A percentile compares a stretch with the other conserved stretches of the same genome.
Evolutionary conservation across 2,113 vertebrate genomes (phyloP).

Genomic region (Elgaria multicarinata): DNA sequence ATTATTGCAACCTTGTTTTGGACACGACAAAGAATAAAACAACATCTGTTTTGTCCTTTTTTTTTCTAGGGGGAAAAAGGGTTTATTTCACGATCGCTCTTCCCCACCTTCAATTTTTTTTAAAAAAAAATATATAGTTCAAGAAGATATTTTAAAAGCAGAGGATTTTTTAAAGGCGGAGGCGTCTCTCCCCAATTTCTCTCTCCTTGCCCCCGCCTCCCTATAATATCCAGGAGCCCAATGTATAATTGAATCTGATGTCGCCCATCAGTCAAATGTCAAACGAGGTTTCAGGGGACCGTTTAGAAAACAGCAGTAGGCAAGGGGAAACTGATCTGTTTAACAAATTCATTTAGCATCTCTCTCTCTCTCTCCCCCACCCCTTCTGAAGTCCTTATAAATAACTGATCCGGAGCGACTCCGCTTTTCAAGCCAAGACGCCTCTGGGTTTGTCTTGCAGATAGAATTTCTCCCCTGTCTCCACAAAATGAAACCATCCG

Average conservation of each 20-base stretch:
- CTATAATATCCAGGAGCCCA: neutral
- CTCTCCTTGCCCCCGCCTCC: neutral
- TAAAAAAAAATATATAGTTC: too few species aligned
- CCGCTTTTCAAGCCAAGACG: neutral
- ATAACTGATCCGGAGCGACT: constrained; percentile 82
- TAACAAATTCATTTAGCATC: constrained; percentile 93
- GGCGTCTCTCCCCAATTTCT: neutral
- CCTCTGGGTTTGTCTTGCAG: neutral
- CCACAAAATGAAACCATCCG: neutral
- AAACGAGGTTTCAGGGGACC: constrained; percentile 87
- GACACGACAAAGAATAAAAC: too few species aligned
- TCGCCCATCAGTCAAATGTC: constrained; percentile 91
- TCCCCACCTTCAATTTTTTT: too few species aligned
- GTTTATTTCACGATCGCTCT: too few species aligned
- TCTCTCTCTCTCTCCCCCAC: constrained; percentile 26
- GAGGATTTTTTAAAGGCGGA: neutral
- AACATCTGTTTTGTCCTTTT: neutral
- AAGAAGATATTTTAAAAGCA: too few species aligned
- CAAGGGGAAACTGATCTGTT: constrained; percentile 77
- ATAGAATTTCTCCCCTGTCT: too few species aligned
- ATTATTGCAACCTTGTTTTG: too few species aligned
- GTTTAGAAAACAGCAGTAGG: constrained; percentile 80
- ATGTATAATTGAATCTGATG: constrained; percentile 87
- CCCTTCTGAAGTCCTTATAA: constrained; percentile 79
- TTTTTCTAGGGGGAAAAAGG: too few species aligned